Evolutionary conservation across 2,797 vertebrate species (phyloP).

Genomic region (Antennarius maculatus): DNA sequence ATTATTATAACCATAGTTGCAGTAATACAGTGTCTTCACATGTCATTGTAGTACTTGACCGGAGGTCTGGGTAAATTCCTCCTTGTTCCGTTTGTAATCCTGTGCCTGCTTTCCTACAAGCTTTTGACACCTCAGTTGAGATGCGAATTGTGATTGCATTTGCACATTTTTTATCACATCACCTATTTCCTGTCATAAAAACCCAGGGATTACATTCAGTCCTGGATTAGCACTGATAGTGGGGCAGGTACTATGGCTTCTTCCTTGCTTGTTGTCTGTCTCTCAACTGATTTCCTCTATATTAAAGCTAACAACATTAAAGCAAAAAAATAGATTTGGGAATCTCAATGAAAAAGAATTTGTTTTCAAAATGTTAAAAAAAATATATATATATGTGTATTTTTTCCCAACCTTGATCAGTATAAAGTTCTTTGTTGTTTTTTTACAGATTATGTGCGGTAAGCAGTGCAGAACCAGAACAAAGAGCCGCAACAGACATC

Average conservation of each 20-base stretch:
- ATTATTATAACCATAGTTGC: constrained; percentile 17
- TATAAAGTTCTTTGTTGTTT: constrained; percentile 18
- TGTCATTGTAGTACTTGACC: constrained; percentile 53
- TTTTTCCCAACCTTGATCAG: constrained; percentile 1
- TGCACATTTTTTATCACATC: constrained; percentile 64
- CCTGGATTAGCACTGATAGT: constrained; percentile 34
- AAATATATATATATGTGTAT: too few species aligned
- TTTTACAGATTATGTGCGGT: constrained; percentile 10
- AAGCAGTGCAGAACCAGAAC: constrained; percentile 56
- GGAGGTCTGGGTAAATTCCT: constrained; percentile 60
- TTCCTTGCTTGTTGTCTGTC: not conserved
- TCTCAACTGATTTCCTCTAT: not conserved
- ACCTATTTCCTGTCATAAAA: constrained; percentile 61
- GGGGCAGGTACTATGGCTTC: constrained; percentile 4
- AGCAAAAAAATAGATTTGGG: not conserved
- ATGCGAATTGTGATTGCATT: constrained; percentile 69
- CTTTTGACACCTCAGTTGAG: constrained; percentile 47
- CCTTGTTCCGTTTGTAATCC: constrained; percentile 62
- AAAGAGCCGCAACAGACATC: constrained; percentile 67
- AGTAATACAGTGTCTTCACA: constrained; percentile 28
- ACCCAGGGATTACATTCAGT: constrained; percentile 58
- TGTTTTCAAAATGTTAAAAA: too few species aligned
- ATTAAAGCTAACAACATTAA: not conserved
- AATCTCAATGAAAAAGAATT: too few species aligned
- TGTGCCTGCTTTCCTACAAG: constrained; percentile 47